Evolutionary conservation across 35 echinoderm and acorn worm genomes (phyloP).

Genomic region (Acanthaster planci): DNA sequence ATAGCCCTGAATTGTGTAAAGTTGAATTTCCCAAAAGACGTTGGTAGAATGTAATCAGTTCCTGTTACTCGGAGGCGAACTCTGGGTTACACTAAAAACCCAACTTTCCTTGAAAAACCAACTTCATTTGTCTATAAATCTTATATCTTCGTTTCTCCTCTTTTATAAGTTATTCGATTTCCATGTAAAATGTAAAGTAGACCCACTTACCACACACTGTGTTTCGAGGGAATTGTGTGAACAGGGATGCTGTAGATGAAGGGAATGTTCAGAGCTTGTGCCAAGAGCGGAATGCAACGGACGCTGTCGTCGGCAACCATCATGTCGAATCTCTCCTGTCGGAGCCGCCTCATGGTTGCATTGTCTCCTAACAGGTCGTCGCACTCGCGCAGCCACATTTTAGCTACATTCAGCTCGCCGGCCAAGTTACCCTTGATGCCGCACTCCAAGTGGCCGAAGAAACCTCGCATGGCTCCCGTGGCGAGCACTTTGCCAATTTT

Average conservation of each 20-base stretch:
- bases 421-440: too few relatives aligned
- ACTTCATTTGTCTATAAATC: too few relatives aligned
- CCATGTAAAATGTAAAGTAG: too few relatives aligned
- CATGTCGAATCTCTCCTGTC: neutral
- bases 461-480: neutral
- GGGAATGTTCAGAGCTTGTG: neutral
- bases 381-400: neutral
- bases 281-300: neutral
- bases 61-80: too few relatives aligned
- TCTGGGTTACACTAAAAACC: too few relatives aligned
- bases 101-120: too few relatives aligned
- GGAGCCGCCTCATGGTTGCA: neutral
- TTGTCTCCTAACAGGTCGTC: neutral
- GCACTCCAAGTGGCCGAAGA: neutral
- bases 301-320: neutral
- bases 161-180: too few relatives aligned
- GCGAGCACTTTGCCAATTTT: neutral
- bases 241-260: neutral
- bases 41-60: too few relatives aligned
- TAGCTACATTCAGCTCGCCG: neutral
- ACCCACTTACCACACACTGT: neutral
- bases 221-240: neutral
- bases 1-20: too few relatives aligned
- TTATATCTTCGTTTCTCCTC: too few relatives aligned
- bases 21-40: too few relatives aligned